Base-by-base conservation (phyloP, 2,797 vertebrate species). In the Vespertilio murinus region DNA sequence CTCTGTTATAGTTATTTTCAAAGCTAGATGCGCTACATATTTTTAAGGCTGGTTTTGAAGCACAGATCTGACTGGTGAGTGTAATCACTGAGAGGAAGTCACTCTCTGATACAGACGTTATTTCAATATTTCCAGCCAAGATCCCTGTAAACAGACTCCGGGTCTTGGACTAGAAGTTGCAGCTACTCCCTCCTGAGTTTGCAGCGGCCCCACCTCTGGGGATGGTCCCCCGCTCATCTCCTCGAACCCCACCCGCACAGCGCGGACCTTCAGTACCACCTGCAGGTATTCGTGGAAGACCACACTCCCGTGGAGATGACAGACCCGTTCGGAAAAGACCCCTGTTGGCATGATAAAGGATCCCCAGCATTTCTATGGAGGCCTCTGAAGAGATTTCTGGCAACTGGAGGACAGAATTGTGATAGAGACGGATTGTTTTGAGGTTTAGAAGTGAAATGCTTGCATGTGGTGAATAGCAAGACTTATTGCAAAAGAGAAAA, bases 1-100 rank as follows among this genome's bases (percentile, higher is more conserved):
- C 35, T 90, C 89, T 79, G 86, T 16, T 88, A 54, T 30, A 77
- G 85, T 64, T 47, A 33, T 67, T 90, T 94, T 90, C 47, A 73
- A 75, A 65, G 85, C 64, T 75, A 42, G 78, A 78, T 0, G 38
- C 25, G 38, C 49, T 22, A 18, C 13, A 7, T 73, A 65, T 78
- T 89, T 89, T 79, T 49, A 89, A 86, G 65, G 38, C 38, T 16
- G 28, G 52, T 79, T 86, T 86, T 90, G 73, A 92, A 77, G 7
- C 20, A 38, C 35, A 35, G 17, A 65, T 79, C 69, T 82, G 82
- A 82, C 5, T 2, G 23, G 65, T 42, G 65, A 45, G 33, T 54
- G 3, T 74, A 74, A 23, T 83, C 61, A 20, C 18, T 14, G 35
- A 79, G 87, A 67, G 25, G 74, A 92, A 94, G 42, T 42, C 33